phyloP scores from a whole-genome alignment of 2,113 vertebrate genomes.

The Calidris pugnax region DNA sequence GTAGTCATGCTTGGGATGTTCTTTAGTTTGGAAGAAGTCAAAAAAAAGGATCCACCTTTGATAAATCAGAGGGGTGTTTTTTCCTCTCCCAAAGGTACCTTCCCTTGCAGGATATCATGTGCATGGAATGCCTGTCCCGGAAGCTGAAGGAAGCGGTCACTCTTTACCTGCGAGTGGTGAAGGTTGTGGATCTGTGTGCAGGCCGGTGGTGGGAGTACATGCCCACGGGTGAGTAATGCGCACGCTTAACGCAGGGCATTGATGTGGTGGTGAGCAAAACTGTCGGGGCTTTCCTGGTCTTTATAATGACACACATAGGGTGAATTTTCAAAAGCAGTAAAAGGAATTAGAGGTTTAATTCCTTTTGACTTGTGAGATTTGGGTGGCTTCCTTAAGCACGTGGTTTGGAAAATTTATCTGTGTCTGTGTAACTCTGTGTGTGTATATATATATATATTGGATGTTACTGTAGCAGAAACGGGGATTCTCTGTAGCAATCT shows the following conservation, averaged over 20 bases:
- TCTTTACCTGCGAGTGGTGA: slow-evolving; percentile 92
- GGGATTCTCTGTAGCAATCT: not conserved
- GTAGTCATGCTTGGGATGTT: not conserved
- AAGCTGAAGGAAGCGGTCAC: slow-evolving; percentile 96
- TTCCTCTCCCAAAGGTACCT: slow-evolving; percentile 85
- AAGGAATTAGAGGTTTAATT: not conserved
- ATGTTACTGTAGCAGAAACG: not conserved
- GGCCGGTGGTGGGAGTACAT: slow-evolving; percentile 99
- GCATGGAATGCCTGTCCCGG: slow-evolving; percentile 95
- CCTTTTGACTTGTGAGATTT: not conserved
- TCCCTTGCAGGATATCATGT: slow-evolving; percentile 98
- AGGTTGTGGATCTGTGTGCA: slow-evolving; percentile 97
- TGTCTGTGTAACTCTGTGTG: rapidly evolving
- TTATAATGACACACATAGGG: not conserved
- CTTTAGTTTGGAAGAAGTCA: not conserved
- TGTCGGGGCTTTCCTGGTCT: not conserved
- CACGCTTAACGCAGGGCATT: not conserved
- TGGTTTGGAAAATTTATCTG: not conserved
- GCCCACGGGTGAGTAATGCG: slow-evolving; percentile 88
- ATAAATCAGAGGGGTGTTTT: slow-evolving; percentile 62
- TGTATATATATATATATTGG: not conserved
- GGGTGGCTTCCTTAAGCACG: not conserved
- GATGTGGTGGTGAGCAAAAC: not conserved
- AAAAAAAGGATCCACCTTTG: not conserved
- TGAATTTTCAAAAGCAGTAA: not conserved